Percentiles rank a stretch among this genome's conserved stretches.
These are phyloP conservation scores for Andrena cerasifolii DNA, from an alignment of 1,140 invertebrate species.

Conservation along the genomic window DNA sequence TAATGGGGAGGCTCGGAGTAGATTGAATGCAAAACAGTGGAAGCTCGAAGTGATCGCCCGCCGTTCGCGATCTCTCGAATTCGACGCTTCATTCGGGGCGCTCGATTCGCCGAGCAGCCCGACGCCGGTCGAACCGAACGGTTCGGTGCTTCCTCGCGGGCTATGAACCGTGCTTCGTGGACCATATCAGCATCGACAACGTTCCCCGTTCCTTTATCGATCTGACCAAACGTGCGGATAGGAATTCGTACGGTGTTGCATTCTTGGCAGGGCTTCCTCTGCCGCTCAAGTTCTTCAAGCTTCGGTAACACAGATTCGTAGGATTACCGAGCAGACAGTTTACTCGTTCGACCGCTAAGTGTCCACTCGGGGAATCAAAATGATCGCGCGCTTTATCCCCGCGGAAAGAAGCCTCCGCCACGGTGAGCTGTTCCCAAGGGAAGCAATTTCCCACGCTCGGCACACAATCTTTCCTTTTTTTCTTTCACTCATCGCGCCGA, in stretches of 20 bases:
- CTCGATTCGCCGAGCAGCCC: slow-evolving; percentile 18
- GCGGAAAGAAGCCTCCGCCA: too few relatives aligned
- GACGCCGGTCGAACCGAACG: slow-evolving; percentile 4
- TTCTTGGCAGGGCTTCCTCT: slow-evolving; percentile 1
- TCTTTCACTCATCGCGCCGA: too few relatives aligned
- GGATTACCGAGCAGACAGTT: too few relatives aligned
- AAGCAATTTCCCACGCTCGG: too few relatives aligned
- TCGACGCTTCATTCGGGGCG: slow-evolving; percentile 20
- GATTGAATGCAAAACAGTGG: slow-evolving; percentile 44
- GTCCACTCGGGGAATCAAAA: too few relatives aligned
- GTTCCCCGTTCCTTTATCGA: neutral
- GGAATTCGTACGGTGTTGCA: neutral
- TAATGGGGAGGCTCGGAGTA: slow-evolving; percentile 33
- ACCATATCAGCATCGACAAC: neutral
- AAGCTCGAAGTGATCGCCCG: slow-evolving; percentile 18
- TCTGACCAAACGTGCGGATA: neutral
- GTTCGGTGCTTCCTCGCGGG: neutral
- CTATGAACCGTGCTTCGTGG: neutral
- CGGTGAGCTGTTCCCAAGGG: too few relatives aligned
- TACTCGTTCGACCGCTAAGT: too few relatives aligned
- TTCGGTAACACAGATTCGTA: too few relatives aligned
- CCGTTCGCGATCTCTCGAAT: neutral
- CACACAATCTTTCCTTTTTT: too few relatives aligned
- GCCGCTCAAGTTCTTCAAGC: too few relatives aligned
- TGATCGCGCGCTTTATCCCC: too few relatives aligned